Percentiles rank a stretch among this genome's conserved stretches.
Conservation (phyloP, 2,113 vertebrate genomes). For the Lagopus muta region DNA sequence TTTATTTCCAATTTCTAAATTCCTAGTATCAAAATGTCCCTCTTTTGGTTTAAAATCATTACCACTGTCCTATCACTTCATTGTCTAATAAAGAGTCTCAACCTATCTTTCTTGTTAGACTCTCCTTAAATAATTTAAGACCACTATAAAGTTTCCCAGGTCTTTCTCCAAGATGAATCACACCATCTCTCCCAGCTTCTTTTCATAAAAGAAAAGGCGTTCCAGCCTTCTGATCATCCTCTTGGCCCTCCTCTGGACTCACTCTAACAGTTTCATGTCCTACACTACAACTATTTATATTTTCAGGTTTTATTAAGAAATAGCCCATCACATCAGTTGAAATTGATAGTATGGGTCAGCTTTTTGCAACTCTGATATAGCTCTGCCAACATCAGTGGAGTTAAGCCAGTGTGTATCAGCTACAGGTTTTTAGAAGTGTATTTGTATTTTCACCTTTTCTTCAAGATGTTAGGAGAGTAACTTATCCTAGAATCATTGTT, state of each 20-base stretch:
- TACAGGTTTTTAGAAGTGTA: neutral
- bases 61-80: neutral
- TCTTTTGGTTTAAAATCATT: neutral
- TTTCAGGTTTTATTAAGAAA: neutral
- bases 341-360: neutral
- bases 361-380: neutral
- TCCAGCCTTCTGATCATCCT: too few species aligned
- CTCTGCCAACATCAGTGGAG: neutral
- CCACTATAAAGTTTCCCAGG: too few species aligned
- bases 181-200: too few species aligned
- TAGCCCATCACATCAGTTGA: accelerated
- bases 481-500: neutral
- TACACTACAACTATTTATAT: neutral
- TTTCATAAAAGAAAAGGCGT: too few species aligned
- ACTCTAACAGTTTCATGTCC: neutral
- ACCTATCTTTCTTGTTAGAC: too few species aligned
- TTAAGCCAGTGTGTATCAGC: neutral
- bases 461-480: neutral
- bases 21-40: neutral
- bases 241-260: neutral
- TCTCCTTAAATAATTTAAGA: too few species aligned
- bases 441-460: neutral
- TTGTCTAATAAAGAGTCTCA: neutral
- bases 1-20: neutral
- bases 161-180: too few species aligned